phyloP scores from a whole-genome alignment of 92 coral and sea anemone species.

The Zoanthus gigantus region DNA sequence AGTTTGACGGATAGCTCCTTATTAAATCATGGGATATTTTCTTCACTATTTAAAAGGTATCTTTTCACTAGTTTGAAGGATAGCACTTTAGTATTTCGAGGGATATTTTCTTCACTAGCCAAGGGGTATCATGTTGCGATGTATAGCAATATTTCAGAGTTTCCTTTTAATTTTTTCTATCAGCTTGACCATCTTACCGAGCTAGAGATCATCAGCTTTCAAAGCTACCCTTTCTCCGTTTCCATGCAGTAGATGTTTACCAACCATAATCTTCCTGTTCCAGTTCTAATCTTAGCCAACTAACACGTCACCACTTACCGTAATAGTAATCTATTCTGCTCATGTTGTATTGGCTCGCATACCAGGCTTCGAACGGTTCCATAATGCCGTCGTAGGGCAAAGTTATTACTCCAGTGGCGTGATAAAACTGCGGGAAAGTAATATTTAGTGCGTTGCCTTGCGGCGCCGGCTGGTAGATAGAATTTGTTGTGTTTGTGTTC shows the following conservation, averaged over 20 bases:
- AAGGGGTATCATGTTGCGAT: background rate
- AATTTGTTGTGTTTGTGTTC: conserved; percentile 4
- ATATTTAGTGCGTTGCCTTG: background rate
- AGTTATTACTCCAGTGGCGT: conserved; percentile 61
- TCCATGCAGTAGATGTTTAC: no score
- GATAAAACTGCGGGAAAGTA: conserved; percentile 51
- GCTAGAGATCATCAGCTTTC: no score
- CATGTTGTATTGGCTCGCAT: conserved; percentile 57
- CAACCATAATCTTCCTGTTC: no score
- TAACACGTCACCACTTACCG: conserved; percentile 27
- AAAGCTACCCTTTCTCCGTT: no score
- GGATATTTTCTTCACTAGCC: background rate
- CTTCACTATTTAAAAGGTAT: background rate
- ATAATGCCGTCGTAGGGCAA: conserved; percentile 64
- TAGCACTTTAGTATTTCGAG: background rate
- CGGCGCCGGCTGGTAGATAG: background rate
- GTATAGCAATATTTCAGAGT: no score
- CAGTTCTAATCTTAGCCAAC: no score
- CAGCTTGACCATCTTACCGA: no score
- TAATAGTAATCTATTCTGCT: conserved; percentile 64
- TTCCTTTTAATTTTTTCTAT: no score
- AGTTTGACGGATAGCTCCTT: background rate
- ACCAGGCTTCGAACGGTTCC: conserved; percentile 69
- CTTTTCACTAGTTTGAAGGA: background rate
- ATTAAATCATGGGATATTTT: background rate